Evolutionary conservation across 92 coral and sea anemone genomes (phyloP).

Genomic region (Epizoanthus ramosus): DNA sequence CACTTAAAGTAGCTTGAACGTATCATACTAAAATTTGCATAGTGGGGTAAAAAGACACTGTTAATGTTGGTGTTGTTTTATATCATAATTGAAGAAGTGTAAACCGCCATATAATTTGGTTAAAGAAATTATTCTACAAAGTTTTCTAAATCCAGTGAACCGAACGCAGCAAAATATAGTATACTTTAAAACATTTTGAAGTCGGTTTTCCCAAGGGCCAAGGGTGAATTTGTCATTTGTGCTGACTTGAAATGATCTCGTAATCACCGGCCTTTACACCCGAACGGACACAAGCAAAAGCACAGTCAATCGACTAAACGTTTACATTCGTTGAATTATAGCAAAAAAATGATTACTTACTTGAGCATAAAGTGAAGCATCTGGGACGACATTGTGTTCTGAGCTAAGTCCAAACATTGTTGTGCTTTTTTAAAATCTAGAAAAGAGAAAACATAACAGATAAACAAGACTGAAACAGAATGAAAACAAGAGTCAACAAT

Average conservation of each 20-base stretch:
- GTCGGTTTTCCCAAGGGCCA: no score
- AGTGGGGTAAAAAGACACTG: no score
- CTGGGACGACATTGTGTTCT: slow-evolving; percentile 94
- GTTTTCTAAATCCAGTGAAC: no score
- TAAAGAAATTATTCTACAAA: no score
- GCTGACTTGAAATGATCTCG: slow-evolving; percentile 30
- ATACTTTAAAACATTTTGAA: no score
- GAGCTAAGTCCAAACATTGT: slow-evolving; percentile 81
- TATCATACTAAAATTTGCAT: slow-evolving; percentile 40
- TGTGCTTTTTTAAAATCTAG: slow-evolving; percentile 36
- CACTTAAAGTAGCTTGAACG: background rate
- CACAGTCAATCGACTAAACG: slow-evolving; percentile 16
- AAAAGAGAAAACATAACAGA: slow-evolving; percentile 37
- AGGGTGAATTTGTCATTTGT: background rate
- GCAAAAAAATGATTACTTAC: slow-evolving; percentile 56
- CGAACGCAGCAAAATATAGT: no score
- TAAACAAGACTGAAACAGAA: slow-evolving; percentile 3
- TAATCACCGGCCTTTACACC: slow-evolving; percentile 31
- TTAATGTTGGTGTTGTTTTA: slow-evolving; percentile 15
- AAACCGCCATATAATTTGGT: slow-evolving; percentile 21
- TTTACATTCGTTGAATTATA: slow-evolving; percentile 12
- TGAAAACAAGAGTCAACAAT: slow-evolving; percentile 27
- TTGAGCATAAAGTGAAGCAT: slow-evolving; percentile 93
- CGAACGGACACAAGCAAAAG: slow-evolving; percentile 23
- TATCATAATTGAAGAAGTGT: slow-evolving; percentile 3